Percentiles rank a stretch among this genome's conserved stretches.
phyloP scores from a whole-genome alignment of 2,888 invertebrate genomes.

The Elgonia sp. region DNA sequence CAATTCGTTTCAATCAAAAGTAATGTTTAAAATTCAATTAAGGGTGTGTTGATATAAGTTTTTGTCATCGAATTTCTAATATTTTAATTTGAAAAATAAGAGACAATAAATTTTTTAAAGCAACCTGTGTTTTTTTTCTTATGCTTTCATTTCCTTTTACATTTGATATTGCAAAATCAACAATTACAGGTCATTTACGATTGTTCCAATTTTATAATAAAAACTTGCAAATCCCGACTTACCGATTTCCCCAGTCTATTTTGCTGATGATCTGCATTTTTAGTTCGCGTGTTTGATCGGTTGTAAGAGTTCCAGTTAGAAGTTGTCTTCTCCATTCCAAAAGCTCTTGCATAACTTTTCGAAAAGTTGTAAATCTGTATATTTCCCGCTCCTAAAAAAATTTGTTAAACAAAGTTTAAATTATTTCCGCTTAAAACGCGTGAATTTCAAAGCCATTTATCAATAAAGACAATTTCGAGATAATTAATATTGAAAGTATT shows the following conservation, averaged over 20 bases:
- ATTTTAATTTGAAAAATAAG: constrained; percentile 45
- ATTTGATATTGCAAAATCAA: neutral
- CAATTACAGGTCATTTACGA: too few relatives aligned
- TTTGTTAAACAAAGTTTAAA: neutral
- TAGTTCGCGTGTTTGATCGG: constrained; percentile 95
- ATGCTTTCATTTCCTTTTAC: too few relatives aligned
- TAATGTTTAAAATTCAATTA: constrained; percentile 35
- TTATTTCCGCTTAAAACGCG: neutral
- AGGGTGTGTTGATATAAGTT: constrained; percentile 38
- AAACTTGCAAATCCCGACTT: constrained; percentile 86
- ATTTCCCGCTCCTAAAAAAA: constrained; percentile 91
- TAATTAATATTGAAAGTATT: neutral
- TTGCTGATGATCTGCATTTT: constrained; percentile 95
- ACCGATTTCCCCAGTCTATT: constrained; percentile 99
- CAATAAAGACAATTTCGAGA: neutral
- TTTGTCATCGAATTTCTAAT: constrained; percentile 13
- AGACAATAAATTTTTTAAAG: constrained; percentile 47
- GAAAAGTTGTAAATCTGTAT: constrained; percentile 94
- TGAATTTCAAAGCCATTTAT: neutral
- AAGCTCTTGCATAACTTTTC: constrained; percentile 96
- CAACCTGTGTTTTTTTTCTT: neutral
- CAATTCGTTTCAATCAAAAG: constrained; percentile 54
- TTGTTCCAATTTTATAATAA: neutral
- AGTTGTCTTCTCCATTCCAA: constrained; percentile 95
- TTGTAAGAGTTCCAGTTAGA: constrained; percentile 95